Percentiles rank a stretch among this genome's conserved stretches.
phyloP scores from a whole-genome alignment of 2,797 vertebrate genomes.

The Choloepus didactylus region DNA sequence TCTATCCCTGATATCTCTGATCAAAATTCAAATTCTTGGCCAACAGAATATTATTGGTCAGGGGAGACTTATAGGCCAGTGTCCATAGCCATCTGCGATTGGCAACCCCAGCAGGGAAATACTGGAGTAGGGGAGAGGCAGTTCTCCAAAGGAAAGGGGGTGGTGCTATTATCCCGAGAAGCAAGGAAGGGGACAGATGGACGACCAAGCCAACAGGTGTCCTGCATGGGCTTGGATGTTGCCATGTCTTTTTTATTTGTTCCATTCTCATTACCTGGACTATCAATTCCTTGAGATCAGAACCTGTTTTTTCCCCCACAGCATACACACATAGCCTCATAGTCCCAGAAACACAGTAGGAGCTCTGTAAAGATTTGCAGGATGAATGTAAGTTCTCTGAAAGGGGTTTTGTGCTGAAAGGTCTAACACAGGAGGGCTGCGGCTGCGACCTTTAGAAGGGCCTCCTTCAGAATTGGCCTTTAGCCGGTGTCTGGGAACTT shows the following conservation, averaged over 20 bases:
- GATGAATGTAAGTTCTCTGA: not conserved
- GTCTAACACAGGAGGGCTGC: not conserved
- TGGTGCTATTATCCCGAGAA: not conserved
- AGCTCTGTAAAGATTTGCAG: not conserved
- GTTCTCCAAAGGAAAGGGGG: not conserved
- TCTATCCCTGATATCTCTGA: not conserved
- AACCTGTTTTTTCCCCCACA: not conserved
- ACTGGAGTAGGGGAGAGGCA: rapidly evolving
- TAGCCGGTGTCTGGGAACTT: not conserved
- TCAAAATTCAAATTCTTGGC: not conserved
- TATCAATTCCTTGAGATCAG: not conserved
- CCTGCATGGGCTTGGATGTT: not conserved
- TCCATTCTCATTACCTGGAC: not conserved
- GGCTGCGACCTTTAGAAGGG: not conserved
- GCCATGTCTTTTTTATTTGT: not conserved
- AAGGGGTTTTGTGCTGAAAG: not conserved
- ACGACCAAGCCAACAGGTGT: no score
- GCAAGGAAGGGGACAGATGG: not conserved
- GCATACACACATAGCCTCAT: not conserved
- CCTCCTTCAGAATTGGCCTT: not conserved
- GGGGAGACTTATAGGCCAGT: not conserved
- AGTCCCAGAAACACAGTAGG: not conserved
- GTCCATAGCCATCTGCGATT: not conserved
- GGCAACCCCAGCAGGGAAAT: not conserved
- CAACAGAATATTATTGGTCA: not conserved